A percentile compares a stretch with the other conserved stretches of the same genome.
Conservation (phyloP, 2,113 vertebrate species). For the Rhabdomys dilectus region DNA sequence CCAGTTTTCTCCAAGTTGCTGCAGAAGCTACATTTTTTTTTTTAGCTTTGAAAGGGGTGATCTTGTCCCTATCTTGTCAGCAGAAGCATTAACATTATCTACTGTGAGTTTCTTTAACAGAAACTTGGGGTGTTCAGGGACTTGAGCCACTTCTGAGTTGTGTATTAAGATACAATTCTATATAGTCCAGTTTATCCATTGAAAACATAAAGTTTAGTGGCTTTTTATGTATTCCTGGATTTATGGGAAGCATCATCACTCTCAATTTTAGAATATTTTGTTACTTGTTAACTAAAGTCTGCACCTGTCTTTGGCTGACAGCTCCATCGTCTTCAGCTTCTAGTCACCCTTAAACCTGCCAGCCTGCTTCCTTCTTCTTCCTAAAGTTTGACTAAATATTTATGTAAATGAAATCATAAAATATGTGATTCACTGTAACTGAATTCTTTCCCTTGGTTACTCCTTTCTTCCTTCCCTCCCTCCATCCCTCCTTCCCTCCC, state of each 20-base stretch:
- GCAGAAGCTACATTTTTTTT: neutral
- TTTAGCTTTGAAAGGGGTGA: neutral
- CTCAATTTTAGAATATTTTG: neutral
- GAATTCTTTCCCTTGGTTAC: neutral
- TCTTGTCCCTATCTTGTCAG: neutral
- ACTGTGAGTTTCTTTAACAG: neutral
- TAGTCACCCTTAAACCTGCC: too few species aligned
- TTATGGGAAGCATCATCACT: neutral
- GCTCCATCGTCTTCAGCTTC: too few species aligned
- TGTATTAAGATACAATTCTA: conserved; percentile 28
- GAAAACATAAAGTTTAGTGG: neutral
- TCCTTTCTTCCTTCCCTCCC: neutral
- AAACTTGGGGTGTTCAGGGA: neutral
- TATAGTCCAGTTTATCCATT: neutral
- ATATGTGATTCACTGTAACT: neutral
- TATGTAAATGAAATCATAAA: neutral
- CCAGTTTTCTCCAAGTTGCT: neutral
- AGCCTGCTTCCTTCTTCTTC: neutral
- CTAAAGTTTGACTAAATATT: neutral
- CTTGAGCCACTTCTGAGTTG: neutral
- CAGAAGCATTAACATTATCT: neutral
- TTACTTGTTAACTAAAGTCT: neutral
- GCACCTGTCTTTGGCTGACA: fast-evolving
- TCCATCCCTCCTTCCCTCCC: too few species aligned
- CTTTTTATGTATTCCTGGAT: neutral